Percentiles rank a stretch among this genome's conserved stretches.
These are phyloP conservation scores for Nephrotoma appendiculata DNA, from an alignment of 2,888 invertebrate species.

Conservation along the genomic window DNA sequence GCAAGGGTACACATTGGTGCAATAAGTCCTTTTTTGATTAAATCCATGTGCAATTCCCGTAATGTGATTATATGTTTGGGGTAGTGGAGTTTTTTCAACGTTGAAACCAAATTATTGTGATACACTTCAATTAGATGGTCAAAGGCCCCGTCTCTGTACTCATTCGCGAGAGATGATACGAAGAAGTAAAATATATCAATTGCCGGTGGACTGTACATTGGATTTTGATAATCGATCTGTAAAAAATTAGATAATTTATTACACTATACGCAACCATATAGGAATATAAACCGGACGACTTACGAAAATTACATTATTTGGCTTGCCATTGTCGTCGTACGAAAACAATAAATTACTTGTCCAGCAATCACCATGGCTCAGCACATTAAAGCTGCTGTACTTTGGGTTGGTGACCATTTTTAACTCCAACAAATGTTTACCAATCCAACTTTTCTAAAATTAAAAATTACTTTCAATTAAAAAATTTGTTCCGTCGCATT, in stretches of 20 bases:
- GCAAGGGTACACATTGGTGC: background rate
- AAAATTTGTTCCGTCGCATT: no score
- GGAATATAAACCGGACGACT: background rate
- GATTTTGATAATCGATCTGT: background rate
- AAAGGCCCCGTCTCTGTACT: background rate
- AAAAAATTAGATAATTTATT: background rate
- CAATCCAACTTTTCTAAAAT: background rate
- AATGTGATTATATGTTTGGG: background rate
- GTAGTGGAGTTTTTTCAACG: background rate
- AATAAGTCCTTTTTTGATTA: background rate
- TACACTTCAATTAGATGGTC: background rate
- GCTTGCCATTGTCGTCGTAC: background rate
- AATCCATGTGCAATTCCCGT: background rate
- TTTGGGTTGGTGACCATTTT: background rate
- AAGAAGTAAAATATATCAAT: background rate
- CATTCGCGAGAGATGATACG: background rate
- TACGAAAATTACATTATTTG: background rate
- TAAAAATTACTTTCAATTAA: background rate
- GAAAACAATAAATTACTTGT: background rate
- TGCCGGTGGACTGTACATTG: background rate
- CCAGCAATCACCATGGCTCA: constrained; percentile 3
- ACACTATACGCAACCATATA: background rate
- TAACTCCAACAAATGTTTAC: background rate
- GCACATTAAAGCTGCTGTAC: background rate
- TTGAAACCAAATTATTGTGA: background rate